Evolutionary conservation across 2,888 invertebrate species (phyloP).

Genomic region (Chloroclysta siterata): DNA sequence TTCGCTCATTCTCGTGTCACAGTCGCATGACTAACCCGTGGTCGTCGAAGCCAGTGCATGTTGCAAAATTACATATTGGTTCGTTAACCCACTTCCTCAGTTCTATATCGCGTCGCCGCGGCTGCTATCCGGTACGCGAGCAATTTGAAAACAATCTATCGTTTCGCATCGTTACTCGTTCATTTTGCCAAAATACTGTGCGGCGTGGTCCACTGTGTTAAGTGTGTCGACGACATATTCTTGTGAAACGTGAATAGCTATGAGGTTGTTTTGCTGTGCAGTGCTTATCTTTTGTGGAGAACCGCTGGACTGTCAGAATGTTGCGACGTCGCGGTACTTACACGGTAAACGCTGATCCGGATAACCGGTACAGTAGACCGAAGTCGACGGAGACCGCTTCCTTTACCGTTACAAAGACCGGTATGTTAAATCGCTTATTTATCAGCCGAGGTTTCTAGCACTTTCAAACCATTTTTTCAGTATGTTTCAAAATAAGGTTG

Average conservation of each 20-base stretch:
- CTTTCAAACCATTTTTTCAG: background rate
- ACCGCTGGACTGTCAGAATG: constrained; percentile 58
- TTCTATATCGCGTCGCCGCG: constrained; percentile 51
- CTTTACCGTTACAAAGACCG: constrained; percentile 59
- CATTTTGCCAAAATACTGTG: constrained; percentile 41
- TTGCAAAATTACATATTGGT: constrained; percentile 76
- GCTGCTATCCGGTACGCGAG: constrained; percentile 58
- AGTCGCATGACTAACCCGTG: constrained; percentile 64
- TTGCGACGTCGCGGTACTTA: constrained; percentile 77
- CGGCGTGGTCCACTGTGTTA: constrained; percentile 41
- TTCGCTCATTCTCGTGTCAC: constrained; percentile 70
- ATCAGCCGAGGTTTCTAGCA: background rate
- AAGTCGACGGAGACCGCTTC: constrained; percentile 56
- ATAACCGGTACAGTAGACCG: constrained; percentile 54
- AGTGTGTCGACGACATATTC: constrained; percentile 25
- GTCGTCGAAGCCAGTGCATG: constrained; percentile 65
- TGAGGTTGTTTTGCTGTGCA: constrained; percentile 36
- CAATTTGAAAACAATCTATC: constrained; percentile 61
- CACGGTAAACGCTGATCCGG: constrained; percentile 73
- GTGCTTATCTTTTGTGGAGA: constrained; percentile 33
- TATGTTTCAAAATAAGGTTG: constrained; percentile 1
- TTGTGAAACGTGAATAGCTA: constrained; percentile 36
- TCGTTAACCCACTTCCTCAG: constrained; percentile 73
- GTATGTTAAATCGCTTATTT: constrained; percentile 49
- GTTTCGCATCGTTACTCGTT: constrained; percentile 41